Evolutionary conservation across 2,888 invertebrate species (phyloP), one percentile per base, ranked within the genome.

Genomic region (Bursaphelenchus okinawaensis): DNA sequence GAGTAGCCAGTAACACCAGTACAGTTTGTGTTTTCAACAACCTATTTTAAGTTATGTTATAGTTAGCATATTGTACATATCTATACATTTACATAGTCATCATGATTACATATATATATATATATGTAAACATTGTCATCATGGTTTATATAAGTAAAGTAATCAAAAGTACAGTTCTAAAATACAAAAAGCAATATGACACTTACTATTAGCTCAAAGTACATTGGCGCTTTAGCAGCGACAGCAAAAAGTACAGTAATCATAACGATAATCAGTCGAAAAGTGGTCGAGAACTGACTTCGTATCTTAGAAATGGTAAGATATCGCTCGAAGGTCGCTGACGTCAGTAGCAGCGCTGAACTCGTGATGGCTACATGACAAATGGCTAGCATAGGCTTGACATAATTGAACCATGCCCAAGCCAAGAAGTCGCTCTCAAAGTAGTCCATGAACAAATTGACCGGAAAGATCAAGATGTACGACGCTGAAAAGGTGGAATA

Each of bases 401-500:
- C 71, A 59, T 75, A 78, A 20, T 67, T 63, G 73, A 74, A 79
- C 80, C 80, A 80, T 7, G 73, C 69, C 12, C 61, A 50, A 0
- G 78, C 76, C 55, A 80, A 62, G 6, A 74, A 26, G 22, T 69
- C 72, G 23, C 74, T 76, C n/a, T 72, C 71, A 62, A 76, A 80
- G 60, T 73, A 77, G 65, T 80, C 80, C 78, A 80, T 80, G 65
- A 75, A 76, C 19, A 80, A 50, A 57, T 77, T 80, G 19, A 77
- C 70, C 28, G 77, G 75, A 63, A 80, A 80, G n/a, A 80, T 65
- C 16, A 80, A 65, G 52, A 80, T 75, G 63, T 80, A 80, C 9
- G 79, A 75, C 7, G 68, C 80, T 78, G 67, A 56, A 75, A 62
- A 26, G 6, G n/a, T n/a, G n/a, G n/a, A n/a, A n/a, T n/a, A n/a